These are phyloP conservation scores for Bungarus multicinctus DNA, from an alignment of 2,113 vertebrate species.

Conservation along the genomic window DNA sequence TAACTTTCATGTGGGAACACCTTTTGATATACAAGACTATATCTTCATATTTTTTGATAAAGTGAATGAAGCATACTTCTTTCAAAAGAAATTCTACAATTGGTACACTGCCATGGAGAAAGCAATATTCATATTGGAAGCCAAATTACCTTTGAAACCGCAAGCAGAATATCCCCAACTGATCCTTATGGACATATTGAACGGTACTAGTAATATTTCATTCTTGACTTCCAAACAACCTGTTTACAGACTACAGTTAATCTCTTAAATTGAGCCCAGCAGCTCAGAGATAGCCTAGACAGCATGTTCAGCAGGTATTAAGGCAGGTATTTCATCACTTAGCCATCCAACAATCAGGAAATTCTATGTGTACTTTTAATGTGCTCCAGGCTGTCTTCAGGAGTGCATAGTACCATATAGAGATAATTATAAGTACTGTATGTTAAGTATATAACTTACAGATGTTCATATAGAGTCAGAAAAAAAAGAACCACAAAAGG, in stretches of 20 bases:
- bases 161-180: neutral
- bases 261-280: neutral
- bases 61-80: neutral
- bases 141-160: neutral
- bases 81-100: neutral
- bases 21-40: neutral
- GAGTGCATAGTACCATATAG: neutral
- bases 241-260: neutral
- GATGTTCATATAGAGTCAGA: neutral
- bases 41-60: neutral
- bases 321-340: neutral
- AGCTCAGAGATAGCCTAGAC: neutral
- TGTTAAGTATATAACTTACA: neutral
- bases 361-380: neutral
- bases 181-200: neutral
- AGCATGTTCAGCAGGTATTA: neutral
- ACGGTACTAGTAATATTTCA: neutral
- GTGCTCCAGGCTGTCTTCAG: neutral
- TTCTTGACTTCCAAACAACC: neutral
- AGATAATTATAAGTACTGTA: neutral
- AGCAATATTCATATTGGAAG: neutral
- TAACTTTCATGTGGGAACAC: neutral
- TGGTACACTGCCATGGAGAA: neutral
- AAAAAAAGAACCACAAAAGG: neutral
- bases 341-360: neutral